These are phyloP conservation scores for Aporophyla lueneburgensis DNA, from an alignment of 2,888 invertebrate genomes.

Conservation along the genomic window DNA sequence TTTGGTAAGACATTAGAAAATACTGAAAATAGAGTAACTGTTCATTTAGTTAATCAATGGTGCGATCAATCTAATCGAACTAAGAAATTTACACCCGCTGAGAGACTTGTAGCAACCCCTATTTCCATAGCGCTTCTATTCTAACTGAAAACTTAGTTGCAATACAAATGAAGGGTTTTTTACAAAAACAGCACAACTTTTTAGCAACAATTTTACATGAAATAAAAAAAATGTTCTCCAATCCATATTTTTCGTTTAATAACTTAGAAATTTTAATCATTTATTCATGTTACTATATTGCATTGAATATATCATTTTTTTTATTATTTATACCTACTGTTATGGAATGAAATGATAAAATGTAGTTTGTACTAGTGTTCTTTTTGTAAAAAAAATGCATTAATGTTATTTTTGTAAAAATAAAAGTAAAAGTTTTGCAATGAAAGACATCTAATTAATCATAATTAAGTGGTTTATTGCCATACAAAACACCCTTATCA, in stretches of 20 bases:
- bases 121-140: too few relatives aligned
- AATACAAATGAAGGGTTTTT: not conserved
- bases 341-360: conserved; percentile 9
- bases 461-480: too few relatives aligned
- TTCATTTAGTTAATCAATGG: too few relatives aligned
- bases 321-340: conserved; percentile 5
- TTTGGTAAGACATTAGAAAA: too few relatives aligned
- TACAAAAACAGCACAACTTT: conserved; percentile 12
- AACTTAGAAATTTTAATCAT: conserved; percentile 1
- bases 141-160: too few relatives aligned
- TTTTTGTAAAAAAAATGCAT: conserved; percentile 12
- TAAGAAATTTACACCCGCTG: too few relatives aligned
- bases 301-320: not conserved
- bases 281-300: conserved; percentile 6
- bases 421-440: not conserved
- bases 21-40: too few relatives aligned
- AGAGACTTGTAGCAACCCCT: too few relatives aligned
- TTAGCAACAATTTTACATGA: not conserved
- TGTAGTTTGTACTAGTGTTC: conserved; percentile 19
- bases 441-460: too few relatives aligned
- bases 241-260: conserved; percentile 15
- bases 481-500: conserved; percentile 3
- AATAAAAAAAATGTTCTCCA: conserved; percentile 1
- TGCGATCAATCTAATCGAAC: too few relatives aligned
- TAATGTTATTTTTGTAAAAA: not conserved